A percentile compares a stretch with the other conserved stretches of the same genome.
These are phyloP conservation scores for Sardina pilchardus DNA, from an alignment of 2,113 vertebrate species.

Conservation along the genomic window DNA sequence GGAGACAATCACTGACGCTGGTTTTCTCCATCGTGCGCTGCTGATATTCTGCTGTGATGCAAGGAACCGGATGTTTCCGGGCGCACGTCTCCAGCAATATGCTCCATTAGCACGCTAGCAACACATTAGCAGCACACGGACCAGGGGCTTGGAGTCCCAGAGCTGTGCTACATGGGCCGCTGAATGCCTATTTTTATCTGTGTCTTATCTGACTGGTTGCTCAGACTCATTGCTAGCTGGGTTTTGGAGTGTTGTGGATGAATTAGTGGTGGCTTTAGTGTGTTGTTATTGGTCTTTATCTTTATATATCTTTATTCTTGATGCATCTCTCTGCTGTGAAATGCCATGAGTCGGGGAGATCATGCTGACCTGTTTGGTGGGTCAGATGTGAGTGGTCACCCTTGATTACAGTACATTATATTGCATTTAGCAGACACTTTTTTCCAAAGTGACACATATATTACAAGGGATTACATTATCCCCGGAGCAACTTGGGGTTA, in stretches of 20 bases:
- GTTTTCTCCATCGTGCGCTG: not conserved
- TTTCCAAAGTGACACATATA: too few relatives aligned
- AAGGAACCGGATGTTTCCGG: not conserved
- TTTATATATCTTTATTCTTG: too few relatives aligned
- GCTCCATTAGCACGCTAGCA: not conserved
- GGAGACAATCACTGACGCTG: not conserved
- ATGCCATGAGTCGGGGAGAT: not conserved
- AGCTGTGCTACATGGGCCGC: not conserved
- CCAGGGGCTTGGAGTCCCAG: not conserved
- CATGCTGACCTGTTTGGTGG: too few relatives aligned
- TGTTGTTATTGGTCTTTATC: not conserved
- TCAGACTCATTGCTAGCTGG: not conserved
- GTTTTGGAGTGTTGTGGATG: not conserved
- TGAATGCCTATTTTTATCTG: not conserved
- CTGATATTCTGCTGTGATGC: not conserved
- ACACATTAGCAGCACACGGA: not conserved
- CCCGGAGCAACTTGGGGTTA: too few relatives aligned
- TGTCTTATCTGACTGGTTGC: not conserved
- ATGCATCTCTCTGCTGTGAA: not conserved
- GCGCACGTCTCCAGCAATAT: not conserved
- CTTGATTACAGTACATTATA: too few relatives aligned
- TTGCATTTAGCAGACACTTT: too few relatives aligned
- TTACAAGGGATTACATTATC: too few relatives aligned
- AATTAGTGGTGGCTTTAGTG: not conserved
- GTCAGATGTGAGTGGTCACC: too few relatives aligned